phyloP scores from a whole-genome alignment of 2,113 vertebrate genomes.

The Pionites leucogaster region DNA sequence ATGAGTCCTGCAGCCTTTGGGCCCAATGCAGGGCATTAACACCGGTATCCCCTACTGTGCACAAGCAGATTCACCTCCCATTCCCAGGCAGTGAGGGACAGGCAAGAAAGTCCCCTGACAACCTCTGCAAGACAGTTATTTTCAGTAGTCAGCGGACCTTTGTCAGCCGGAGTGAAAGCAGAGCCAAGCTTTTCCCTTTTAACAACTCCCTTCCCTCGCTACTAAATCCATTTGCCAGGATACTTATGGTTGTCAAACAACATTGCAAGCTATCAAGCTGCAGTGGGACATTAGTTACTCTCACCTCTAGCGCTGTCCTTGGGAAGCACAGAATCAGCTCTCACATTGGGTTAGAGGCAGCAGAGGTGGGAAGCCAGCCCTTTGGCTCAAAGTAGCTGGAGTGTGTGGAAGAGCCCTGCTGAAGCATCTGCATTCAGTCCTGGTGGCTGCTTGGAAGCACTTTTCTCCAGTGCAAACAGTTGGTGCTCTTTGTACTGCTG shows the following conservation, averaged over 20 bases:
- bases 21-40: no score
- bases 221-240: background rate
- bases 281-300: background rate
- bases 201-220: background rate
- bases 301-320: background rate
- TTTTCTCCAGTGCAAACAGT: background rate
- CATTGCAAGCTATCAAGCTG: background rate
- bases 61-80: background rate
- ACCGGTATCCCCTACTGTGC: background rate
- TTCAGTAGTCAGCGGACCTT: background rate
- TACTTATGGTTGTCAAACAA: background rate
- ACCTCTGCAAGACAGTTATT: background rate
- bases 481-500: background rate
- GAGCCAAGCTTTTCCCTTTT: background rate
- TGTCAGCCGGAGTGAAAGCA: background rate
- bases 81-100: background rate
- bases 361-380: background rate
- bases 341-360: background rate
- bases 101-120: background rate
- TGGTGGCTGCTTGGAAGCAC: background rate
- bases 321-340: background rate
- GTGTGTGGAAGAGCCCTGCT: background rate
- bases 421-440: background rate
- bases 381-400: background rate
- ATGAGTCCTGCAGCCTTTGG: background rate